Evolutionary conservation across 2,888 invertebrate species (phyloP), one percentile per base, ranked within the genome.

Genomic region (Yponomeuta evonymella): DNA sequence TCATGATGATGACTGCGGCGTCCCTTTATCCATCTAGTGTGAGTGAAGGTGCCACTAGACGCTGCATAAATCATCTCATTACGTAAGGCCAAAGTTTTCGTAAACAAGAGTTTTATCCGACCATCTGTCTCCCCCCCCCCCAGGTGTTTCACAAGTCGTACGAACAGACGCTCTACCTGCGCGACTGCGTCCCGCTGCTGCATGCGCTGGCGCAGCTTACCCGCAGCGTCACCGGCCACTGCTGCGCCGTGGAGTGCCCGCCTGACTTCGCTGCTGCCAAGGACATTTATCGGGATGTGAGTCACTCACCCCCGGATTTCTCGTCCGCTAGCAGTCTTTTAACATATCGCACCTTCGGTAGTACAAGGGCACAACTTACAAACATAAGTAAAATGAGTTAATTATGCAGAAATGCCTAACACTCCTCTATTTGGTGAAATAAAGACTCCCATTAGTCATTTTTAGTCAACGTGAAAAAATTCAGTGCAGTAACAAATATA

Each of bases 91-190:
- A 23, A 2, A 51, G 51, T 12, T 8, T 51, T 8, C 10, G 10
- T 3, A 10, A 51, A 51, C 51, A 33, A 33, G 33, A 4, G 33
- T 33, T 33, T 33, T 33, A 33, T 33, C 33, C 5, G 5, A 4
- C 1, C 5, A 33, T 33, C 33, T 58, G 51, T 58, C 4, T 15
- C 51, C 4, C 15, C 51, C 4, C 11, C 51, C 15, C 51, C 30
- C 43, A 84, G 84, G 75, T 84, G 71, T 83, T 86, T 76, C 82
- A 82, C 77, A 85, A 84, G 75, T 85, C 84, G n/a, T 65, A 85
- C 43, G 73, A 76, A 23, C 84, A 82, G 72, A 84, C 85, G 70
- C 75, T 76, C 43, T 82, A 84, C 69, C 74, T 82, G 48, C 76
- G 79, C 5, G 84, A 83, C 70, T 77, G 81, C 11, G 78, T 75